Percentiles rank a stretch among this genome's conserved stretches.
phyloP scores from a whole-genome alignment of 2,797 vertebrate genomes.

The Tapirus indicus region DNA sequence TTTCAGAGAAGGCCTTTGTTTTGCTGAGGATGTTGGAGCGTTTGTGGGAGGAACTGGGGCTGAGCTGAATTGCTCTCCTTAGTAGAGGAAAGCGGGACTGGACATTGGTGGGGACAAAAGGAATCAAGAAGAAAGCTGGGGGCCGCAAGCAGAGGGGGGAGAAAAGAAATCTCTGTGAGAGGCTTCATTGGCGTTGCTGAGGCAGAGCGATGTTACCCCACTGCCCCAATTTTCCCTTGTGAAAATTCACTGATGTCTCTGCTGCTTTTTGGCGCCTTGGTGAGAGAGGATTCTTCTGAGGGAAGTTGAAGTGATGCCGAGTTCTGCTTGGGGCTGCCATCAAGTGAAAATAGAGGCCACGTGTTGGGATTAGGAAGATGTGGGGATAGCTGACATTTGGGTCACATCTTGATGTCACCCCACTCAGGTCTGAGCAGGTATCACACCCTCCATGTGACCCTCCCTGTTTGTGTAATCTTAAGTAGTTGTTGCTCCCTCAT shows the following conservation, averaged over 20 bases:
- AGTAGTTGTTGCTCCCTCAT: accelerated
- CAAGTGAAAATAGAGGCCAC: accelerated
- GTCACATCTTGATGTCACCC: no score
- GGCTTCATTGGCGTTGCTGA: neutral
- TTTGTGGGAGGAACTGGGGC: neutral
- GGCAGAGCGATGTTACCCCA: accelerated
- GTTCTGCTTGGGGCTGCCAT: neutral
- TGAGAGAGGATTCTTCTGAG: neutral
- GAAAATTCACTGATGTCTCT: neutral
- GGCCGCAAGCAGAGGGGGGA: neutral
- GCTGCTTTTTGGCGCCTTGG: neutral
- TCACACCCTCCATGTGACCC: accelerated
- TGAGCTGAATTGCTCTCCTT: neutral
- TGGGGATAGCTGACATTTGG: neutral
- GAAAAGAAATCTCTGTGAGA: neutral
- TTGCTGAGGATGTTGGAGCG: neutral
- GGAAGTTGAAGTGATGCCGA: neutral
- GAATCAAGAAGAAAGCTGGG: neutral
- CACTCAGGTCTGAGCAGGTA: accelerated
- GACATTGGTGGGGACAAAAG: accelerated
- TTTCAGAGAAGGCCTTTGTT: neutral
- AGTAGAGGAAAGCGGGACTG: neutral
- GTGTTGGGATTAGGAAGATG: neutral
- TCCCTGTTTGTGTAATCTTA: neutral
- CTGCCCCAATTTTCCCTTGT: neutral